Evolutionary conservation across 1,140 invertebrate species (phyloP).

Genomic region (Reticulitermes speratus): DNA sequence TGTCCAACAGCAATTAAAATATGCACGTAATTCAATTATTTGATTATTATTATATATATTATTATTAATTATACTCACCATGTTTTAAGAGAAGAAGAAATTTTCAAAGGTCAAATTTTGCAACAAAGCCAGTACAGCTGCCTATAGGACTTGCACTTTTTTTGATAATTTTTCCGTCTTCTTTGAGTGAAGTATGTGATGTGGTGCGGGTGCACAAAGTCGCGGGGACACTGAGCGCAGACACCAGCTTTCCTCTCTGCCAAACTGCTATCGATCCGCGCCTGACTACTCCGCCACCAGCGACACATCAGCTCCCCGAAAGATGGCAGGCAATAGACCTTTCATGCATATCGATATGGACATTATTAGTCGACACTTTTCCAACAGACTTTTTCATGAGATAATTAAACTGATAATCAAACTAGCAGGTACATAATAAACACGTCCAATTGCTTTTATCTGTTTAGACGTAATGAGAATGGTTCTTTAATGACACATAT

Average conservation of each 20-base stretch:
- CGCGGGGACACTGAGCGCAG: background rate
- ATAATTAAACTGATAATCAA: no score
- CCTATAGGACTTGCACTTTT: background rate
- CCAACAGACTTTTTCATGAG: background rate
- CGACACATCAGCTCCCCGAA: background rate
- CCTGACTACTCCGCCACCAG: constrained; percentile 24
- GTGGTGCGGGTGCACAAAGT: background rate
- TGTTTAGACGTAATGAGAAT: background rate
- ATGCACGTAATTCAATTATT: no score
- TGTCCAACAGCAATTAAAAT: no score
- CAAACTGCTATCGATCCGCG: constrained; percentile 16
- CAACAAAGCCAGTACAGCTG: background rate
- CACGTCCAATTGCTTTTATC: background rate
- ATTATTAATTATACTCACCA: background rate
- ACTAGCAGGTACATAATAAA: background rate
- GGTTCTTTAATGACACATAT: no score
- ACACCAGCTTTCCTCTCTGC: background rate
- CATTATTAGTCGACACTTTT: background rate
- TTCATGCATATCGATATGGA: background rate
- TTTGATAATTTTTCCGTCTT: background rate
- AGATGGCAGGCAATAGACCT: constrained; percentile 1
- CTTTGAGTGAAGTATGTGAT: background rate
- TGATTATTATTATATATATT: no score
- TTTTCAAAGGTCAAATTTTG: no score
- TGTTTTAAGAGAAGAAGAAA: background rate